phyloP scores from a whole-genome alignment of 2,113 vertebrate species.

The Pungitius pungitius region DNA sequence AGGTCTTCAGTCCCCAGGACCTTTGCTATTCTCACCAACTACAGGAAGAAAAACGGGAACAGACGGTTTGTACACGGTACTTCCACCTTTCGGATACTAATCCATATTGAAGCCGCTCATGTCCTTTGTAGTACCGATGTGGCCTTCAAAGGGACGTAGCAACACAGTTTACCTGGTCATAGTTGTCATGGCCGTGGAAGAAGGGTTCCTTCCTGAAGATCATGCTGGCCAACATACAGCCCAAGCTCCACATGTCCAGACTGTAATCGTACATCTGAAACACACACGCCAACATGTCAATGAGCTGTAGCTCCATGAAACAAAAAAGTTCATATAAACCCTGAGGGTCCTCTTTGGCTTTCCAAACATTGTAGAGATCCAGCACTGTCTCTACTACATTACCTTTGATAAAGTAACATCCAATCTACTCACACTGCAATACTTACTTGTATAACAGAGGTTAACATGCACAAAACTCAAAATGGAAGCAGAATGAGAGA shows the following conservation, averaged over 20 bases:
- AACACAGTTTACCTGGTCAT: constrained; percentile 77
- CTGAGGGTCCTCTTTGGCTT: not conserved
- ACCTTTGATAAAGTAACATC: not conserved
- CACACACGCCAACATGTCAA: not conserved
- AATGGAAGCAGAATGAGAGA: not conserved
- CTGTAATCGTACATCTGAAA: constrained; percentile 86
- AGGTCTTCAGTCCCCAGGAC: constrained; percentile 85
- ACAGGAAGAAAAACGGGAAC: constrained; percentile 32
- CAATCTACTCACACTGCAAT: not conserved
- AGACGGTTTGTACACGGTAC: not conserved
- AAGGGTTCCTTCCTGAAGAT: constrained; percentile 86
- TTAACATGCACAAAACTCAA: not conserved
- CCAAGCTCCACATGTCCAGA: constrained; percentile 85
- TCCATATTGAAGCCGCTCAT: not conserved
- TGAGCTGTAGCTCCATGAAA: not conserved
- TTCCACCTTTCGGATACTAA: not conserved
- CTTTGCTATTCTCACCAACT: constrained; percentile 85
- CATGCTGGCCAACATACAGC: constrained; percentile 86
- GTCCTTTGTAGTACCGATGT: not conserved
- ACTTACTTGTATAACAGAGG: not conserved
- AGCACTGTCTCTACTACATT: not conserved
- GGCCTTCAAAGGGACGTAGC: not conserved
- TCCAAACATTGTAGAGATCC: not conserved
- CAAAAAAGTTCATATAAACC: not conserved
- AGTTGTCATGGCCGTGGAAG: constrained; percentile 85